A percentile compares a stretch with the other conserved stretches of the same genome.
phyloP scores from a whole-genome alignment of 2,113 vertebrate genomes.

The Eurypyga helias region DNA sequence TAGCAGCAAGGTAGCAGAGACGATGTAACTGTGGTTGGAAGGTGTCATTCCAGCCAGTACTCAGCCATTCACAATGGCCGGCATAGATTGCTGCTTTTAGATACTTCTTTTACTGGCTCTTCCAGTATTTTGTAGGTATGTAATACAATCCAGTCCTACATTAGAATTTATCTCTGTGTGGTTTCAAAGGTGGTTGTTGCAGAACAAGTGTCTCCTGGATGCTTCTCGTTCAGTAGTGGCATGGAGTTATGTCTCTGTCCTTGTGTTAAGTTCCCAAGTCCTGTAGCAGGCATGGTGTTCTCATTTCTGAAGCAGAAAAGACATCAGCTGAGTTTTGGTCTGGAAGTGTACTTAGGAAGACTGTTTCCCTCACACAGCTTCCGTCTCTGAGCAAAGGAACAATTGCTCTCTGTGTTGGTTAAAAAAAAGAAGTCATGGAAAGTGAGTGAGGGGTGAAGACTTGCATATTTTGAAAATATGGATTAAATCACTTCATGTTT shows the following conservation, averaged over 20 bases:
- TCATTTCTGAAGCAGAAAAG: neutral
- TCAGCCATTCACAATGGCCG: neutral
- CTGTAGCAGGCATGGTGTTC: neutral
- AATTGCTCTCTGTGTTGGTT: neutral
- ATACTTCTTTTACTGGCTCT: neutral
- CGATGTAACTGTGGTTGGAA: accelerated
- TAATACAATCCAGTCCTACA: neutral
- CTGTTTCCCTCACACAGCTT: neutral
- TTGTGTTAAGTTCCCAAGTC: neutral
- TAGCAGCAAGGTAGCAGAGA: neutral
- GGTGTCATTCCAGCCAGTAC: neutral
- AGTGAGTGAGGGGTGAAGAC: neutral
- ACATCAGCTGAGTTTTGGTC: neutral
- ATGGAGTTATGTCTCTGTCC: neutral
- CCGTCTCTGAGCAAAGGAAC: neutral
- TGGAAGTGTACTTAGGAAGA: neutral
- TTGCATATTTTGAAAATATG: neutral
- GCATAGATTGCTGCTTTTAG: neutral
- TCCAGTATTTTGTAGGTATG: neutral
- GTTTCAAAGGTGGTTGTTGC: neutral
- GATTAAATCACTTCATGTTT: neutral
- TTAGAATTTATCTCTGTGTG: neutral
- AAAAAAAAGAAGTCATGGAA: neutral
- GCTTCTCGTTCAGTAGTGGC: neutral
- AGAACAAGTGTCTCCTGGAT: neutral